Evolutionary conservation across 2,888 invertebrate genomes (phyloP), one percentile per base, ranked within the genome.

Genomic region (Agrilus mali): DNA sequence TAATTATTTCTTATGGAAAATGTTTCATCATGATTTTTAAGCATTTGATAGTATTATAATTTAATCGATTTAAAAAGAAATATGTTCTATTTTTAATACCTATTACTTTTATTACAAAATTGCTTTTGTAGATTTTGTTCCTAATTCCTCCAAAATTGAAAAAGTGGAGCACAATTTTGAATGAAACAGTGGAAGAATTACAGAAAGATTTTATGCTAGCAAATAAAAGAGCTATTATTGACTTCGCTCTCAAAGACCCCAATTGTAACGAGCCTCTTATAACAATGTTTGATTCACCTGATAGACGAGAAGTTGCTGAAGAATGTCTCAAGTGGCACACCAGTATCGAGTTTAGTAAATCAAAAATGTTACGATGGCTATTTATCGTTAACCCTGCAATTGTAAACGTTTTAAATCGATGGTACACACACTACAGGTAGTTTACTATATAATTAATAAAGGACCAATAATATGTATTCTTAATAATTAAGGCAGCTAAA

Each of bases 191-290:
- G 0, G 74, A 78, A 44, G 90, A 93, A 62, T 82, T 89, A 64
- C 79, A 83, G 52, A 81, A 87, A 48, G 89, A 90, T 56, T 95
- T 89, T 60, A 76, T 86, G 60, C 75, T 86, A 63, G 84, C 86
- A 48, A 86, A 93, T 60, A 94, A 93, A 61, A 92, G 90, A 61
- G 85, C 92, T 0, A 85, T 88, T 41, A 86, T 95, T 1, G 93
- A 94, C 67, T 95, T 90, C 63, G 89, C 92, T 1, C 70, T 95
- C 5, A 81, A 83, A 57, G 86, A 90, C 66, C 82, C 86, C 0
- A 69, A 72, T 2, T 57, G 74, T 67, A 69, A 71, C 55, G 73
- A 72, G 50, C 67, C 71, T 1, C 51, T 67, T 5, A 67, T 70
- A 49, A 69, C 69, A 48, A 73, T 74, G 44, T 67, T 70, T 20